Conservation (phyloP, 2,888 invertebrate genomes). For the Drosophila longiperda region DNA sequence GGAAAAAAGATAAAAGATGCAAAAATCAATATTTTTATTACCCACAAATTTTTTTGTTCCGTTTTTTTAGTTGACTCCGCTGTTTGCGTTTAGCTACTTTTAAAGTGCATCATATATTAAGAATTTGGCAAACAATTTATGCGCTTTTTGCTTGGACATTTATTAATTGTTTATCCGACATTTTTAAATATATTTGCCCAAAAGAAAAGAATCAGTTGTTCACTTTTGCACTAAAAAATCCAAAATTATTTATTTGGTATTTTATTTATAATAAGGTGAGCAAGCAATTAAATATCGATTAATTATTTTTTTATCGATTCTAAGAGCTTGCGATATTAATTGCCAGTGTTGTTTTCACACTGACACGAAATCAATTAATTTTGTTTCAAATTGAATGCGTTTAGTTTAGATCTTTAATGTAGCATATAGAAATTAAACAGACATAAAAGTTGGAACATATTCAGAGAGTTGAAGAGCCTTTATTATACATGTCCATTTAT, state of each 20-base stretch:
- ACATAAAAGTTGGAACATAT: neutral
- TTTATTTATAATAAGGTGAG: neutral
- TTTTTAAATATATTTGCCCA: constrained; percentile 48
- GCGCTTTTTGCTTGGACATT: constrained; percentile 27
- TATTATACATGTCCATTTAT: neutral
- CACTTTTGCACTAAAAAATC: constrained; percentile 36
- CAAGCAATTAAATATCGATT: neutral
- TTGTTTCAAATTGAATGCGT: neutral
- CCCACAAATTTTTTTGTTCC: constrained; percentile 15
- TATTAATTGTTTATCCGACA: constrained; percentile 56
- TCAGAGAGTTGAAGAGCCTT: neutral
- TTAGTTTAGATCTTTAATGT: neutral
- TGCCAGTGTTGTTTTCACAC: neutral
- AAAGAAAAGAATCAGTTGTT: constrained; percentile 38
- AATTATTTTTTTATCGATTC: neutral
- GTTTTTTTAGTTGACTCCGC: neutral
- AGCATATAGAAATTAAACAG: neutral
- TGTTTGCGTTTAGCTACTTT: constrained; percentile 1
- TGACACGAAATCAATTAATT: neutral
- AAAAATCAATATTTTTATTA: constrained; percentile 44
- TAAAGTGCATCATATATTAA: constrained; percentile 10
- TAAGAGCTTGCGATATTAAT: neutral
- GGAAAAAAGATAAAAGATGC: neutral
- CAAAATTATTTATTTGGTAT: constrained; percentile 16
- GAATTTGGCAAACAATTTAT: constrained; percentile 6